Conservation (phyloP, 2,113 vertebrate genomes). For the Martes martes region DNA sequence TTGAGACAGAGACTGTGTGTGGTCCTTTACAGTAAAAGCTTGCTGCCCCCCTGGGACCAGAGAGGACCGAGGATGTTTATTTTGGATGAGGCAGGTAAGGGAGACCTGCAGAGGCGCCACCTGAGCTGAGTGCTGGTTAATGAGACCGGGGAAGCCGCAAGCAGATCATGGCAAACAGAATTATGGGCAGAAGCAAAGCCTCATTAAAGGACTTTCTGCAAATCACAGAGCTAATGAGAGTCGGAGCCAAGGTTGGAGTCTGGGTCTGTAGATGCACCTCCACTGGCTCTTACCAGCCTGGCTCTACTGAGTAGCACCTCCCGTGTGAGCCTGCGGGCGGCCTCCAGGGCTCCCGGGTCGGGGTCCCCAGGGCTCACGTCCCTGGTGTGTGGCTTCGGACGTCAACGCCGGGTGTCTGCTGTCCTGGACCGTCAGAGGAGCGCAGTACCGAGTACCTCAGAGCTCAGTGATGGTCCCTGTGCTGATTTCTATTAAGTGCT, state of each 20-base stretch:
- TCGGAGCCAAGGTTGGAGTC: not conserved
- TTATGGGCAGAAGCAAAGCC: not conserved
- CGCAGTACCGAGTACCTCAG: not conserved
- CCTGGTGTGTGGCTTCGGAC: not conserved
- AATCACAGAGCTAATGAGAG: not conserved
- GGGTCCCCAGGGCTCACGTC: accelerated
- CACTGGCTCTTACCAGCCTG: accelerated
- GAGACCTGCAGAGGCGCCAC: not conserved
- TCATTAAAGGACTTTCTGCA: not conserved
- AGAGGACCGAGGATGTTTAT: not conserved
- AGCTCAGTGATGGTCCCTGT: not conserved
- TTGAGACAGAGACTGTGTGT: too few relatives aligned
- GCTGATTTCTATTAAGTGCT: not conserved
- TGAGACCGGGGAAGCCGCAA: not conserved
- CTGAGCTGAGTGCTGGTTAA: not conserved
- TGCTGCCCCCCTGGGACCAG: not conserved
- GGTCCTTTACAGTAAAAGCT: not conserved
- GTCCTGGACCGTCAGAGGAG: not conserved
- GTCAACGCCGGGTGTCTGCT: not conserved
- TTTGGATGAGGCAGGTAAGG: not conserved
- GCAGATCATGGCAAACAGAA: not conserved
- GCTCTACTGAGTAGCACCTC: not conserved
- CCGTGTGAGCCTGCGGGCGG: accelerated
- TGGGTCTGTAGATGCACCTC: not conserved
- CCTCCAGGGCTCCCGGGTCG: not conserved